Evolutionary conservation across 2,113 vertebrate species (phyloP), one percentile per base, ranked within the genome.

Genomic region (Amphilophus citrinellus): DNA sequence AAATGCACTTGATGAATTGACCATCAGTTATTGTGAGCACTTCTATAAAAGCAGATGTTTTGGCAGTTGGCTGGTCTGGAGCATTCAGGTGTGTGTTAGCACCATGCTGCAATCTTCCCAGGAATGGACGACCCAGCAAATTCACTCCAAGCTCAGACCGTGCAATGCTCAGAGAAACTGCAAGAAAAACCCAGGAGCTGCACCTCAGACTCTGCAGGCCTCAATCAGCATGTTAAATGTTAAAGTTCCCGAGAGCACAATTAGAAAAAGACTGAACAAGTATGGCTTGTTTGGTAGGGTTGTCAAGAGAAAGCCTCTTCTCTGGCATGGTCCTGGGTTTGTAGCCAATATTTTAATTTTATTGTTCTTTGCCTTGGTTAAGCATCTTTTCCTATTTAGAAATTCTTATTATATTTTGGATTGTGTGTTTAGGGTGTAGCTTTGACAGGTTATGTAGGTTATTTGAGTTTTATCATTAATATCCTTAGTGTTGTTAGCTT

Each of bases 221-320:
- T 66, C 63, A 42, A n/a, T n/a, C 42, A 20, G 63, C n/a, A 66
- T 24, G 39, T 37, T n/a, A 44, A 44, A 66, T 66, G 63, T 66
- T 66, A n/a, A 66, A 66, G 63, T 66, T 14, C 1, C 42, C 24
- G 37, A 66, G 37, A 44, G 63, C 42, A 66, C 63, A 66, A 44
- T 66, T 42, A 17, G 42, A 66, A 35, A 65, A 66, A 66, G n/a
- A 66, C 62, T 66, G 42, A 66, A 66, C n/a, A 44, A 66, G 37
- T 13, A 66, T 42, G 11, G 24, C 20, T 66, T 42, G 62, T 24
- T 66, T 24, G 62, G 62, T 42, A 65, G 37, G 8, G 62, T 42
- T 65, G 39, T 42, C n/a, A 65, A 2, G 37, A 65, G 22, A 42
- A 66, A 66, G 15, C 62, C n/a, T 27, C 27, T 27, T 27, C 27